Evolutionary conservation across 1,140 invertebrate genomes (phyloP).

Genomic region (Tribolium castaneum): DNA sequence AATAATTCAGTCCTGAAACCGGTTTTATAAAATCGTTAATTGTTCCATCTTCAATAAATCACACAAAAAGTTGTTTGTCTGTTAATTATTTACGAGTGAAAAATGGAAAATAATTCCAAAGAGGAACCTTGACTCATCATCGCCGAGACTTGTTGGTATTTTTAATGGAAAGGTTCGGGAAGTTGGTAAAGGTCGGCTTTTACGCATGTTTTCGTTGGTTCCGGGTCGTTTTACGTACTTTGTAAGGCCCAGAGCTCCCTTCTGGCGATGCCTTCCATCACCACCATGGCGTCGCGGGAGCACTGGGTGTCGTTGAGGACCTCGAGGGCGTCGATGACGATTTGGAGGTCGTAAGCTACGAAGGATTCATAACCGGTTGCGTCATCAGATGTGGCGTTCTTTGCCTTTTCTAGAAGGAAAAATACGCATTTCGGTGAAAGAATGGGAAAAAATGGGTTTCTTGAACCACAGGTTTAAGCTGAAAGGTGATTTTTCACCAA

Average conservation of each 20-base stretch:
- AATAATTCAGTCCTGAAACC: too few species aligned
- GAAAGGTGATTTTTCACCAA: too few species aligned
- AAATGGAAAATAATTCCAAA: background rate
- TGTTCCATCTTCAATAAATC: background rate
- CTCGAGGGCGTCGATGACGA: conserved; percentile 13
- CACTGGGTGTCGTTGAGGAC: conserved; percentile 61
- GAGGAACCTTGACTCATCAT: background rate
- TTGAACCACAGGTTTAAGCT: too few species aligned
- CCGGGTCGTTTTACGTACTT: conserved; percentile 63
- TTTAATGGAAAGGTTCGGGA: background rate
- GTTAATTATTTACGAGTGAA: background rate
- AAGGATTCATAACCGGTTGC: background rate
- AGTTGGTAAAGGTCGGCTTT: background rate
- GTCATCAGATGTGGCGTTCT: background rate
- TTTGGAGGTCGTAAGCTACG: conserved; percentile 36
- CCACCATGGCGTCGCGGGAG: conserved; percentile 65
- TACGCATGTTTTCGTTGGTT: background rate
- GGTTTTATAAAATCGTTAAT: too few species aligned
- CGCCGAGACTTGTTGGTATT: background rate
- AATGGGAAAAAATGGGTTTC: background rate
- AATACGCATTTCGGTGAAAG: too few species aligned
- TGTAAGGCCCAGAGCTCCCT: conserved; percentile 69
- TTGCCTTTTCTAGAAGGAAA: background rate
- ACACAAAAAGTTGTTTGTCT: background rate
- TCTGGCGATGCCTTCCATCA: conserved; percentile 65